Percentiles rank a stretch among this genome's conserved stretches.
Evolutionary conservation across 2,113 vertebrate species (phyloP).

Genomic region (Siniperca chuatsi): DNA sequence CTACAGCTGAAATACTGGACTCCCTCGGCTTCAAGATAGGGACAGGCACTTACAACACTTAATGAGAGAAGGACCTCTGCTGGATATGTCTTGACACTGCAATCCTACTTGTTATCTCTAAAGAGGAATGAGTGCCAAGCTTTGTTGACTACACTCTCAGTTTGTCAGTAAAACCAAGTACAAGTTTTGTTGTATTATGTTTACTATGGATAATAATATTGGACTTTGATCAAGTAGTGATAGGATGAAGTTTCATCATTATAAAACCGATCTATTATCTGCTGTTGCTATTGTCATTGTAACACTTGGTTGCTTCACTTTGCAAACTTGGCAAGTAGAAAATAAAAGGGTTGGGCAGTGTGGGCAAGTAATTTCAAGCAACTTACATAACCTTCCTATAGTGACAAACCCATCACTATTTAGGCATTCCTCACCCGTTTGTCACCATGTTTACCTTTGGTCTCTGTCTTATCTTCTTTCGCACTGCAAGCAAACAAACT

Average conservation of each 20-base stretch:
- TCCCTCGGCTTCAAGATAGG: slow-evolving; percentile 3
- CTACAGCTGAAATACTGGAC: slow-evolving; percentile 17
- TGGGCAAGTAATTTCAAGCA: slow-evolving; percentile 19
- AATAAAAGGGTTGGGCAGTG: slow-evolving; percentile 29
- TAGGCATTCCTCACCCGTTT: slow-evolving; percentile 41
- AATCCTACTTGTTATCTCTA: not conserved
- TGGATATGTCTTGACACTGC: slow-evolving; percentile 72
- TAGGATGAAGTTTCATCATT: not conserved
- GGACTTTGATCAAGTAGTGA: not conserved
- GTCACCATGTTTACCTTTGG: slow-evolving; percentile 52
- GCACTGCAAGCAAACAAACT: slow-evolving; percentile 72
- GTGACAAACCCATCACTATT: slow-evolving; percentile 33
- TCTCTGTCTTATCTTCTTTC: slow-evolving; percentile 60
- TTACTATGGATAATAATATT: not conserved
- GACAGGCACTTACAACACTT: slow-evolving; percentile 33
- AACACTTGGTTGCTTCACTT: not conserved
- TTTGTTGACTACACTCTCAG: slow-evolving; percentile 6
- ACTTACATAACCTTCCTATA: slow-evolving; percentile 44
- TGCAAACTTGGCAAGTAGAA: slow-evolving; percentile 11
- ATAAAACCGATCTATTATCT: slow-evolving; percentile 3
- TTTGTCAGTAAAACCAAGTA: not conserved
- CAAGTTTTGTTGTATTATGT: not conserved
- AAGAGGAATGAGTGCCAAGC: not conserved
- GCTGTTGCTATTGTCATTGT: slow-evolving; percentile 23
- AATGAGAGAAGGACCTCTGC: slow-evolving; percentile 84